Base-by-base conservation (phyloP, 2,113 vertebrate genomes). In the Hemicordylus capensis region DNA sequence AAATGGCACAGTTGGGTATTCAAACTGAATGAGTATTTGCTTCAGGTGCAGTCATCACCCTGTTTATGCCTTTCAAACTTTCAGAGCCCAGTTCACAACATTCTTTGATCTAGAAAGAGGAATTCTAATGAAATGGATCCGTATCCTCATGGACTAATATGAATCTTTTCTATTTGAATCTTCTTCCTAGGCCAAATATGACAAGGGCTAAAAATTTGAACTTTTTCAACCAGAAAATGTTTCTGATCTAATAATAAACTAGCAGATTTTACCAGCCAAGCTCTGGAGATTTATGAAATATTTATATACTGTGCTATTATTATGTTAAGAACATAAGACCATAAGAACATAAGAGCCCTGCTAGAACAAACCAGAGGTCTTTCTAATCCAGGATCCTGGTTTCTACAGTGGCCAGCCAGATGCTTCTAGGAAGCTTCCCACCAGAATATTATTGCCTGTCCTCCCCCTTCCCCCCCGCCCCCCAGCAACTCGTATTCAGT, bases 261-360 rank as follows among this genome's bases (percentile, higher is more conserved):
- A 26, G 31, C 63, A 54, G 63, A 37, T 80, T 67, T 80, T 67
- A 66, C 51, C 37, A 44, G 17, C 24, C 28, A 82, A 59, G 54
- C 67, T 70, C 15, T 58, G 26, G 80, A 82, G 51, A 72, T 72
- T 82, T 72, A 44, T 46, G 22, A 42, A 72, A 72, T 72, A 59
- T 82, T 69, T 82, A 58, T 72, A 82, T 67, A 58, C 58, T 72
- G 51, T 39, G 26, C 51, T 82, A 39, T 58, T 82, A 82, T 59
- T 42, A 80, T 80, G 20, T 26, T 34, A 64, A 66, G 77, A 48
- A n/a, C 42, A 66, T 67, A 63, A 79, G 77, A 64, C 9, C 59
- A 64, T 63, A 66, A 66, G 59, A 64, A 51, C 48, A 54, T 54
- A 54, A 24, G 42, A 64, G 63, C 78, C 66, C 46, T 67, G 63